phyloP scores from a whole-genome alignment of 2,797 vertebrate genomes.

The Psittacula echo region DNA sequence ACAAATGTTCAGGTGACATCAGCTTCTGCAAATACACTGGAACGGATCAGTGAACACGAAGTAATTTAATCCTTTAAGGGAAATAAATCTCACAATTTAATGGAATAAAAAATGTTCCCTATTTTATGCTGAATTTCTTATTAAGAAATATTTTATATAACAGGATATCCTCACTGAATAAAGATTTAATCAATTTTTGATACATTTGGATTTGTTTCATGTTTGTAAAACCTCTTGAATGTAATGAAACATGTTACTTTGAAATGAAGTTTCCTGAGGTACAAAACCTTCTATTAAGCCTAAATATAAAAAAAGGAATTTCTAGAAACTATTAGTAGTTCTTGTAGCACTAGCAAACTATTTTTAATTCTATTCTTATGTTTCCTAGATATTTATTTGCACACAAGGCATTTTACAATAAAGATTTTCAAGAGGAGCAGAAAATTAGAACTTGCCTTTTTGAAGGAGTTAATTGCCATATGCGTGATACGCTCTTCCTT shows the following conservation, averaged over 20 bases:
- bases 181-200: neutral
- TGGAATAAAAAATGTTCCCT: neutral
- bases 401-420: neutral
- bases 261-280: neutral
- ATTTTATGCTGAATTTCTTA: neutral
- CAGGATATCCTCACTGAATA: neutral
- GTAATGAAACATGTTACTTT: neutral
- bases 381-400: neutral
- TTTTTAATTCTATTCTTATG: neutral
- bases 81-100: slow-evolving; percentile 29
- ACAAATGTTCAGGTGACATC: slow-evolving; percentile 52
- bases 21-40: slow-evolving; percentile 54
- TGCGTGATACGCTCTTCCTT: neutral
- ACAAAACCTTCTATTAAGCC: neutral
- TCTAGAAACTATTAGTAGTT: neutral
- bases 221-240: neutral
- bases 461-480: neutral
- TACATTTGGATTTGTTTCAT: neutral
- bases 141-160: neutral
- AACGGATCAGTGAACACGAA: slow-evolving; percentile 55
- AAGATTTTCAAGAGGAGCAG: neutral
- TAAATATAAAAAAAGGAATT: neutral
- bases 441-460: neutral
- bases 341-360: neutral
- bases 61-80: slow-evolving; percentile 42